Percentiles rank a stretch among this genome's conserved stretches.
These are phyloP conservation scores for Tupaia chinensis DNA, from an alignment of 2,113 vertebrate species.

Conservation along the genomic window DNA sequence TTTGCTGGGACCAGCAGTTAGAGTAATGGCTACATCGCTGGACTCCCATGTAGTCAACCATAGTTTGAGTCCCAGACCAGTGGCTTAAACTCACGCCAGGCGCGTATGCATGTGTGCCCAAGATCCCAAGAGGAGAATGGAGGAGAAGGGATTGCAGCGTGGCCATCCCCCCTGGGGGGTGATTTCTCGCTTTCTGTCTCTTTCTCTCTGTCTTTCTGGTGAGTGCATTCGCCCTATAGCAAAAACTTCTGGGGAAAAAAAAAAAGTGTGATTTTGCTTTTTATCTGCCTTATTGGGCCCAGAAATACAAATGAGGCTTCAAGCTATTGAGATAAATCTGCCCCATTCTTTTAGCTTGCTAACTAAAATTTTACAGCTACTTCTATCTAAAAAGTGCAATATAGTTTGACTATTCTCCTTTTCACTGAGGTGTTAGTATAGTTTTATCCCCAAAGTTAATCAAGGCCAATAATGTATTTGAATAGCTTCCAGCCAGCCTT, in stretches of 20 bases:
- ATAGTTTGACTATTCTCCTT: background rate
- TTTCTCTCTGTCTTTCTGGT: no score
- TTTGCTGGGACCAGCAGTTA: background rate
- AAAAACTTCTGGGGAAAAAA: slow-evolving; percentile 30
- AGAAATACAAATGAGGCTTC: background rate
- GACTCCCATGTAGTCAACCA: no score
- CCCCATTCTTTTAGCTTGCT: background rate
- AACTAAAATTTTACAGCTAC: background rate
- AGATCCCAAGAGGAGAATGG: no score
- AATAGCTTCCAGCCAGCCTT: background rate
- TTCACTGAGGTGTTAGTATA: background rate
- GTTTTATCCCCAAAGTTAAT: background rate
- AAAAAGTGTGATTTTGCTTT: slow-evolving; percentile 57
- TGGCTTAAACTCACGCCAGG: no score
- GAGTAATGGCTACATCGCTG: no score
- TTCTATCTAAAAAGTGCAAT: background rate
- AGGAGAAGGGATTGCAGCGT: no score
- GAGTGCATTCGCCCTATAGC: no score
- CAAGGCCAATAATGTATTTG: background rate
- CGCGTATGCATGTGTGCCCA: no score
- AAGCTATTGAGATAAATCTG: background rate
- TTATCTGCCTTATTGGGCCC: background rate
- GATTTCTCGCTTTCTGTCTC: no score
- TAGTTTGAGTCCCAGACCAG: no score
- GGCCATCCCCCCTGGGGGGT: no score